Conservation (phyloP, 2,888 invertebrate species). For the Apomyelois bistriatella region DNA sequence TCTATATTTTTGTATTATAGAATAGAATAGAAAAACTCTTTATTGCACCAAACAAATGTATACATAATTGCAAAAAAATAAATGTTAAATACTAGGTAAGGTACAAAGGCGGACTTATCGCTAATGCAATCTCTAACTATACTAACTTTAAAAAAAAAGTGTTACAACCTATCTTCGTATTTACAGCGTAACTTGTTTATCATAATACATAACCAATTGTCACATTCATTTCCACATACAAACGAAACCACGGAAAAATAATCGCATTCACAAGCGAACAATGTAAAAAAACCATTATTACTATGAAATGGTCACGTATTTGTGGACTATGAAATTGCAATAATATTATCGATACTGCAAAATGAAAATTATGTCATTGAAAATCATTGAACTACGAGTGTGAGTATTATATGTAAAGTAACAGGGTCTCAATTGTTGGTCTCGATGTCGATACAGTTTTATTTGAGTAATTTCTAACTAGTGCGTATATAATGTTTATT, state of each 20-base stretch:
- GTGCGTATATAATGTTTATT: too few species aligned
- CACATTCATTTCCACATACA: neutral
- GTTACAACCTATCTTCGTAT: too few species aligned
- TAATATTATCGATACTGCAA: neutral
- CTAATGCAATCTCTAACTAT: too few species aligned
- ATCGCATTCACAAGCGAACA: neutral
- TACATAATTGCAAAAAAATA: too few species aligned
- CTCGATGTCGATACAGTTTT: neutral
- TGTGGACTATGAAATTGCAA: neutral
- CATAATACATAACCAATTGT: conserved; percentile 4
- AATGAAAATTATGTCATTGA: conserved; percentile 8
- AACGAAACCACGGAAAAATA: neutral
- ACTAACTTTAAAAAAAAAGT: too few species aligned
- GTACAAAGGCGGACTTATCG: too few species aligned
- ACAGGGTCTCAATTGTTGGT: neutral
- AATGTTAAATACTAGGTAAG: too few species aligned
- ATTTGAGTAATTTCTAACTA: neutral
- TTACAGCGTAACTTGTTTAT: conserved; percentile 9
- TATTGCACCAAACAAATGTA: too few species aligned
- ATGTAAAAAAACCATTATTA: conserved; percentile 2
- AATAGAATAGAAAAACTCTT: too few species aligned
- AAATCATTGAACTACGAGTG: neutral
- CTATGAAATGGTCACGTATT: conserved; percentile 2
- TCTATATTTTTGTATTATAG: too few species aligned
- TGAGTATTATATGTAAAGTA: neutral